These are phyloP conservation scores for Candoia aspera DNA, from an alignment of 2,113 vertebrate genomes.

Conservation along the genomic window DNA sequence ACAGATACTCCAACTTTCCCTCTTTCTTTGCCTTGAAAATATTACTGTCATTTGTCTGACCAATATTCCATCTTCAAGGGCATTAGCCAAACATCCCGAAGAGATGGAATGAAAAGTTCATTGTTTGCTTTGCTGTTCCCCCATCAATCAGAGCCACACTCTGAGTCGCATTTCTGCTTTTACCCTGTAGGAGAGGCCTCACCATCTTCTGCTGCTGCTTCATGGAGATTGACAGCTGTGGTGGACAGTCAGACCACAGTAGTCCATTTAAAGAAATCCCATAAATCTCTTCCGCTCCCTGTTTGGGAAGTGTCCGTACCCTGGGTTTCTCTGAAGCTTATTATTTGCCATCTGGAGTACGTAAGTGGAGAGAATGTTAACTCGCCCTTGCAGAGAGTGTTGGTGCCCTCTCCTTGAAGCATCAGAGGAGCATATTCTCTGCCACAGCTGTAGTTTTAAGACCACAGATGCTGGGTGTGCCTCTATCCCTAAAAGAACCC, in stretches of 20 bases:
- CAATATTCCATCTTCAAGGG: constrained; percentile 50
- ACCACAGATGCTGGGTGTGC: background rate
- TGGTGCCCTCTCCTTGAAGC: constrained; percentile 64
- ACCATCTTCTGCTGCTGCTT: constrained; percentile 16
- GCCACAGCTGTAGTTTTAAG: background rate
- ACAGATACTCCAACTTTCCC: constrained; percentile 20
- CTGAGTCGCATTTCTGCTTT: constrained; percentile 12
- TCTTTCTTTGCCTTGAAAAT: constrained; percentile 42
- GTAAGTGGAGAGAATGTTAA: constrained; percentile 63
- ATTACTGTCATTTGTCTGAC: constrained; percentile 16
- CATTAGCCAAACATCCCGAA: constrained; percentile 38
- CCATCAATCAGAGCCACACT: constrained; percentile 26
- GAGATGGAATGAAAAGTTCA: constrained; percentile 50
- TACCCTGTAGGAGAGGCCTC: constrained; percentile 19
- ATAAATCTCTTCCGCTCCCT: constrained; percentile 45
- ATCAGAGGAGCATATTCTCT: constrained; percentile 4
- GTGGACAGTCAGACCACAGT: constrained; percentile 47
- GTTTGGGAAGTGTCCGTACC: constrained; percentile 60
- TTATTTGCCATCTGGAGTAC: constrained; percentile 61
- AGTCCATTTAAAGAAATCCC: constrained; percentile 35
- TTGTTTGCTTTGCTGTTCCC: constrained; percentile 44
- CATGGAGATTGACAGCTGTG: constrained; percentile 31
- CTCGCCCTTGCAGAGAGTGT: constrained; percentile 56
- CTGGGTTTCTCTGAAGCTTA: constrained; percentile 59
- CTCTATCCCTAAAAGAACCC: constrained; percentile 1